These are phyloP conservation scores for Cebus imitator DNA, from an alignment of 2,113 vertebrate genomes.

Conservation along the genomic window DNA sequence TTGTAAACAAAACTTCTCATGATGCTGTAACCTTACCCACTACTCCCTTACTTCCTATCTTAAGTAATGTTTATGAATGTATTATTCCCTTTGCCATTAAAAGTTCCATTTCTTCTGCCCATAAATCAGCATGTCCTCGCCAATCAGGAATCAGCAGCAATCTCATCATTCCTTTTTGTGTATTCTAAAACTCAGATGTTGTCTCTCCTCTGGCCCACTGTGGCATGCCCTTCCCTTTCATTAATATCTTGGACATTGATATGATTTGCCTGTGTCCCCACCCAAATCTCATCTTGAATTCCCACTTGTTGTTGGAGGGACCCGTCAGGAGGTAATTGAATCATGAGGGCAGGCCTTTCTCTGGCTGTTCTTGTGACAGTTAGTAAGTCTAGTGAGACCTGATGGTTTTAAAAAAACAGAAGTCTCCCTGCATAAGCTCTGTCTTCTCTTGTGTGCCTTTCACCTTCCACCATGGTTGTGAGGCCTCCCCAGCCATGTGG, in stretches of 20 bases:
- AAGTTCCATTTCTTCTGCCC: neutral
- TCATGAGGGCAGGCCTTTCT: too few relatives aligned
- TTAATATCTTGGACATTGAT: neutral
- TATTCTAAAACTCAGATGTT: neutral
- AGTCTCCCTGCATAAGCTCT: too few relatives aligned
- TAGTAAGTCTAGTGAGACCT: too few relatives aligned
- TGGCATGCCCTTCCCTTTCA: neutral
- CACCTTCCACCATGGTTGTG: too few relatives aligned
- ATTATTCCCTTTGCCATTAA: constrained; percentile 25
- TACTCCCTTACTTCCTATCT: neutral
- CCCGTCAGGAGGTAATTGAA: too few relatives aligned
- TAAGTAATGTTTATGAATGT: constrained; percentile 27
- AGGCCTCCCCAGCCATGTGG: too few relatives aligned
- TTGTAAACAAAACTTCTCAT: neutral
- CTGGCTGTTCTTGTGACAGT: too few relatives aligned
- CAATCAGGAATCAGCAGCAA: neutral
- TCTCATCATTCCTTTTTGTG: constrained; percentile 13
- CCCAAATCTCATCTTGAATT: too few relatives aligned
- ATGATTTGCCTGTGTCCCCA: too few relatives aligned
- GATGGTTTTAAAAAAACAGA: too few relatives aligned
- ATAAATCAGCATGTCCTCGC: neutral
- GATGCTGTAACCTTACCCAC: neutral
- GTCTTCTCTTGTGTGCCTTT: too few relatives aligned
- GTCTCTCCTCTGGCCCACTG: neutral
- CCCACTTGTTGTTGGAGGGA: too few relatives aligned